phyloP scores from a whole-genome alignment of 2,113 vertebrate genomes.

The Hemicordylus capensis region DNA sequence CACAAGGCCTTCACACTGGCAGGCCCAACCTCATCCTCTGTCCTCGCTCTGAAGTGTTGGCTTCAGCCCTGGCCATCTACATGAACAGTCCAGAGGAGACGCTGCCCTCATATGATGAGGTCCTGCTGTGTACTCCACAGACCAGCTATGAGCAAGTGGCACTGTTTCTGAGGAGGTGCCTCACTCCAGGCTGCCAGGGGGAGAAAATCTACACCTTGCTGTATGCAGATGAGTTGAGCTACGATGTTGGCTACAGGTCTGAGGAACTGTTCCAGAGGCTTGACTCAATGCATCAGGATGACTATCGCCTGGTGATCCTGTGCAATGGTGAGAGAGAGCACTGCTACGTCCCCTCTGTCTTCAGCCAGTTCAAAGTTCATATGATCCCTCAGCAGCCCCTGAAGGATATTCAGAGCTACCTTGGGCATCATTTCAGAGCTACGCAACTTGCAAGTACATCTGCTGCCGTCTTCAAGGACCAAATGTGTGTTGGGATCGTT shows the following conservation, averaged over 20 bases:
- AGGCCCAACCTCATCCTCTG: slow-evolving; percentile 90
- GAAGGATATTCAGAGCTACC: slow-evolving; percentile 78
- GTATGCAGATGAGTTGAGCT: slow-evolving; percentile 86
- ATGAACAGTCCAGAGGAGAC: slow-evolving; percentile 80
- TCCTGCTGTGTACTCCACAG: slow-evolving; percentile 86
- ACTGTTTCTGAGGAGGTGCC: slow-evolving; percentile 89
- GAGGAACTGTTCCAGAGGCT: slow-evolving; percentile 86
- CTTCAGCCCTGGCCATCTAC: slow-evolving; percentile 87
- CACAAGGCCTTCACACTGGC: slow-evolving; percentile 76
- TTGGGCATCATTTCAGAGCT: slow-evolving; percentile 82
- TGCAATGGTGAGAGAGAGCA: slow-evolving; percentile 88
- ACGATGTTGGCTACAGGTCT: slow-evolving; percentile 85
- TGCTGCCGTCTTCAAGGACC: slow-evolving; percentile 82
- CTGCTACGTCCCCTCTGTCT: slow-evolving; percentile 88
- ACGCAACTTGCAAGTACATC: slow-evolving; percentile 69
- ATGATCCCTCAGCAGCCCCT: slow-evolving; percentile 80
- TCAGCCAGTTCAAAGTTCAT: slow-evolving; percentile 88
- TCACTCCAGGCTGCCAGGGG: slow-evolving; percentile 70
- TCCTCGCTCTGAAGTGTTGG: slow-evolving; percentile 81
- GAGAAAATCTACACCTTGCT: slow-evolving; percentile 87
- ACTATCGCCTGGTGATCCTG: slow-evolving; percentile 85
- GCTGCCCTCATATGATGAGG: slow-evolving; percentile 89
- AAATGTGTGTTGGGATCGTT: slow-evolving; percentile 85
- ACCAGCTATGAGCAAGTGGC: slow-evolving; percentile 87
- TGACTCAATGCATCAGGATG: slow-evolving; percentile 66